phyloP scores from a whole-genome alignment of 2,888 invertebrate species.

The Microctonus hyperodae region DNA sequence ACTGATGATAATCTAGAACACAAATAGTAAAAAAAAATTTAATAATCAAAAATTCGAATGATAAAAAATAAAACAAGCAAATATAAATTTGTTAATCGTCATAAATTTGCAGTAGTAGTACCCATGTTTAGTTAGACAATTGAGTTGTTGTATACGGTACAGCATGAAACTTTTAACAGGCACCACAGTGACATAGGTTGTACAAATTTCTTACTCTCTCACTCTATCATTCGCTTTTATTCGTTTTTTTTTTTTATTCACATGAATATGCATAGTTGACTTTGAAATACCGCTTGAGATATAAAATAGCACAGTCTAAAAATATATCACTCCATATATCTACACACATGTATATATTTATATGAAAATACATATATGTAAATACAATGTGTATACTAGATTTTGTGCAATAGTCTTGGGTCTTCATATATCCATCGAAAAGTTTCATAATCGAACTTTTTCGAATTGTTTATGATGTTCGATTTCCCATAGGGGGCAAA shows the following conservation, averaged over 20 bases:
- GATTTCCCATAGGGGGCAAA: slow-evolving; percentile 8
- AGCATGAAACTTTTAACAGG: not conserved
- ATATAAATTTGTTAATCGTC: too few relatives aligned
- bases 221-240: not conserved
- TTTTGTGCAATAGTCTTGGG: slow-evolving; percentile 23
- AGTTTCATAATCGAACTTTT: slow-evolving; percentile 62
- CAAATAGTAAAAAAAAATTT: too few relatives aligned
- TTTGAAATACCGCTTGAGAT: not conserved
- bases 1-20: too few relatives aligned
- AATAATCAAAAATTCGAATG: too few relatives aligned
- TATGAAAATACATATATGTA: too few relatives aligned
- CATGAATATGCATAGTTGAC: slow-evolving; percentile 9
- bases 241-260: not conserved
- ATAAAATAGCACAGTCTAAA: not conserved
- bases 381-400: too few relatives aligned
- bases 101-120: too few relatives aligned
- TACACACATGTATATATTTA: too few relatives aligned
- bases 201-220: not conserved
- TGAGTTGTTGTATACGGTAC: too few relatives aligned
- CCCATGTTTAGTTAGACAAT: too few relatives aligned
- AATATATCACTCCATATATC: too few relatives aligned
- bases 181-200: not conserved
- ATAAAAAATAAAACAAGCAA: too few relatives aligned
- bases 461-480: slow-evolving; percentile 57
- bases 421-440: slow-evolving; percentile 42